A percentile compares a stretch with the other conserved stretches of the same genome.
phyloP scores from a whole-genome alignment of 2,113 vertebrate species.

The Mastomys natalensis region DNA sequence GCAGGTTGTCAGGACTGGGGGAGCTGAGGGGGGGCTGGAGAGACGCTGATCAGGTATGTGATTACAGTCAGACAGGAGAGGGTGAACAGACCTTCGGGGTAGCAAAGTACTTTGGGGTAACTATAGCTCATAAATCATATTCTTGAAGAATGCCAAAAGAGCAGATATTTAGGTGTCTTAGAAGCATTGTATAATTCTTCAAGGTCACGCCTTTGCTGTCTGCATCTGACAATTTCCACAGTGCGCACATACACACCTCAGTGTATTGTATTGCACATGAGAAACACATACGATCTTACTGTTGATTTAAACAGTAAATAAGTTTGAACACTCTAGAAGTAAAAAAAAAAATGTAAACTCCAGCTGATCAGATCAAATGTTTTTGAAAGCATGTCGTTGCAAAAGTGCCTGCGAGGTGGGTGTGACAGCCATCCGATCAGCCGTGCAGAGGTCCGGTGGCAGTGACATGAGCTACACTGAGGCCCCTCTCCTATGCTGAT shows the following conservation, averaged over 20 bases:
- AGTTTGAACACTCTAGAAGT: neutral
- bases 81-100: neutral
- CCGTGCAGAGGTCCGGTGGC: neutral
- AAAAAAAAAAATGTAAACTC: neutral
- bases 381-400: neutral
- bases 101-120: neutral
- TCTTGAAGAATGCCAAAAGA: conserved; percentile 1
- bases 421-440: neutral
- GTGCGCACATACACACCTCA: neutral
- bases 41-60: neutral
- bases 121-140: neutral
- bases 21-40: no score
- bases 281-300: neutral
- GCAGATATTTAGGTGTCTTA: neutral
- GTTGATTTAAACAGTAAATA: neutral
- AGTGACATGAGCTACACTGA: neutral
- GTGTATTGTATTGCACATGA: neutral
- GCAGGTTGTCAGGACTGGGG: neutral
- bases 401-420: neutral
- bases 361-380: neutral
- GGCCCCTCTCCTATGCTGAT: neutral
- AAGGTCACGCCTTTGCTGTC: neutral
- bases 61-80: neutral
- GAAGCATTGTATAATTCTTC: neutral
- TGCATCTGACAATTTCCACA: neutral